Base-by-base conservation (phyloP, 1,140 invertebrate genomes). In the Glossosoma conforme region DNA sequence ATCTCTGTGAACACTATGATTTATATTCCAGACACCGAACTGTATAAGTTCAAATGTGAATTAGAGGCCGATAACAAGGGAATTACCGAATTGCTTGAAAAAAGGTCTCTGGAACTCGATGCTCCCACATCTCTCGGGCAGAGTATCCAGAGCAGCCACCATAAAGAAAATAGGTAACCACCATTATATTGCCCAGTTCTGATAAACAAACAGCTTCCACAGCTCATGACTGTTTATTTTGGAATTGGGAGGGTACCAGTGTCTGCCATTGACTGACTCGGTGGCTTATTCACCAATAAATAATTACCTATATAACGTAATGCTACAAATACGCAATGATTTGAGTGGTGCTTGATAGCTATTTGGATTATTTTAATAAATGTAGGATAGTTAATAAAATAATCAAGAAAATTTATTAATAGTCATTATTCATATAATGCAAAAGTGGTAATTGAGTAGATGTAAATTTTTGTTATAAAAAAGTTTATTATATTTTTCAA, bases 1-100 rank as follows among this genome's bases (percentile, higher is more conserved):
- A 38, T 38, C 19, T 38, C n/a, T 14, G 19, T 38, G 36, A 17
- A 38, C n/a, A n/a, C n/a, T 5, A 15, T n/a, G 36, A 38, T 17
- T 14, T 38, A 17, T 38, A 19, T 57, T 57, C 30, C 60, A 75
- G 72, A 98, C 66, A 91, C 91, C 65, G 96, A 98, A 67, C 68
- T 97, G 22, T 85, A 92, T 59, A 98, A 98, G 70, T 98, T 98
- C 69, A 98, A 98, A 76, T 93, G 96, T 80, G 96, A 99, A 74
- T 65, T 99, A 32, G 96, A 99, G 75, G 94, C 94, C 18, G 95
- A 98, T 69, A 93, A 98, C 76, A 91, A 94, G 59, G 96, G 96
- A 13, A 97, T 98, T 35, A 98, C 96, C 9, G 94, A 97, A 75
- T 78, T 95, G 22, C 68, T 98, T 51, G 95, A 98, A 70, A 97